Evolutionary conservation across 2,888 invertebrate genomes (phyloP).

Genomic region (Pachliopta kotzebuea): DNA sequence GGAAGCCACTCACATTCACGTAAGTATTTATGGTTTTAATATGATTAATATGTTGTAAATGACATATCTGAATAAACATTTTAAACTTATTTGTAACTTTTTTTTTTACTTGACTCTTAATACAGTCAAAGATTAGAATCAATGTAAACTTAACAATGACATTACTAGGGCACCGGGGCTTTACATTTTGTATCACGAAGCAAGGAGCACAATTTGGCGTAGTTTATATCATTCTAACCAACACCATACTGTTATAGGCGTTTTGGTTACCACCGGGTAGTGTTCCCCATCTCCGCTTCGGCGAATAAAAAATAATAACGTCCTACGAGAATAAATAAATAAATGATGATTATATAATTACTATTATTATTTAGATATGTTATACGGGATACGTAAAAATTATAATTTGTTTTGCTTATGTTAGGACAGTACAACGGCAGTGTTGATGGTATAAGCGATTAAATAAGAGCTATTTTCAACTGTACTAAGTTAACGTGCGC

Average conservation of each 20-base stretch:
- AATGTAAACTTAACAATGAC: too few relatives aligned
- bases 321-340: background rate
- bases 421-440: conserved; percentile 12
- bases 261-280: too few relatives aligned
- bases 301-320: background rate
- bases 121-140: conserved; percentile 45
- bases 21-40: conserved; percentile 67
- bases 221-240: too few relatives aligned
- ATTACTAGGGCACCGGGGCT: too few relatives aligned
- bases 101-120: conserved; percentile 45
- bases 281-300: too few relatives aligned
- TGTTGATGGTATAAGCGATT: conserved; percentile 27
- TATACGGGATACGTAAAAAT: conserved; percentile 8
- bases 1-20: conserved; percentile 75
- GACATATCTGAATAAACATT: conserved; percentile 73
- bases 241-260: too few relatives aligned
- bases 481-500: conserved; percentile 73
- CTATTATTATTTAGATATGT: conserved; percentile 3
- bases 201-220: too few relatives aligned
- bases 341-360: background rate
- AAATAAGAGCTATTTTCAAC: conserved; percentile 36
- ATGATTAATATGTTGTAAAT: conserved; percentile 60
- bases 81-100: conserved; percentile 41
- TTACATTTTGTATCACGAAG: too few relatives aligned
- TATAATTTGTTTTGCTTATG: background rate